These are phyloP conservation scores for Elgaria multicarinata DNA, from an alignment of 2,113 vertebrate species.

Conservation along the genomic window DNA sequence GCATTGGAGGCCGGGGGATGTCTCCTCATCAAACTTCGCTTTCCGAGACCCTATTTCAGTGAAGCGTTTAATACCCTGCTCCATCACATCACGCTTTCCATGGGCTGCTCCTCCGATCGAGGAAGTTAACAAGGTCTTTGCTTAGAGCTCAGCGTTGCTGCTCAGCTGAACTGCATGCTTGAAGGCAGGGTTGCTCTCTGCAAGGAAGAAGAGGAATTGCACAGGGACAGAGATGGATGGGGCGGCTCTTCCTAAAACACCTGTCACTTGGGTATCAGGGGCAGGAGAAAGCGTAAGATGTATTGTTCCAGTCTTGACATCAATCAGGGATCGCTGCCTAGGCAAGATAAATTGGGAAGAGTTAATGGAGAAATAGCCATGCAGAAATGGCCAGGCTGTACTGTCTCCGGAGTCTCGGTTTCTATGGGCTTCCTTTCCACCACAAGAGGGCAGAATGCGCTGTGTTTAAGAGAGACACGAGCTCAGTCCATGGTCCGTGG, in stretches of 20 bases:
- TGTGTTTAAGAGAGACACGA: background rate
- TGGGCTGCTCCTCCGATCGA: background rate
- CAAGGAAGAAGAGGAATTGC: background rate
- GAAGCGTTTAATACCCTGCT: background rate
- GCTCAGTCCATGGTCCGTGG: background rate
- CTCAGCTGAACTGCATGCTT: background rate
- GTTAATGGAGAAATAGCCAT: background rate
- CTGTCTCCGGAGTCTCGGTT: no score
- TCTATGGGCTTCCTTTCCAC: background rate
- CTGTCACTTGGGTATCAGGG: background rate
- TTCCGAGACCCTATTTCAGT: background rate
- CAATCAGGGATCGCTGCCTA: background rate
- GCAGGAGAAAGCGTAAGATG: background rate
- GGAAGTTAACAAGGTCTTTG: background rate
- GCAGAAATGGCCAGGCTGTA: no score
- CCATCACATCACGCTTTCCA: background rate
- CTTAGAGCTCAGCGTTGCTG: background rate
- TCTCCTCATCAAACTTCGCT: background rate
- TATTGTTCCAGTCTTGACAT: background rate
- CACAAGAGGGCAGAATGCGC: slow-evolving; percentile 11
- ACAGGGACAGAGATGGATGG: background rate
- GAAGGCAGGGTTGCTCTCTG: fast-evolving
- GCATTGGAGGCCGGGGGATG: background rate
- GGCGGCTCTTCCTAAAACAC: background rate
- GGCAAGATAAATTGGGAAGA: background rate